Evolutionary conservation across 2,888 invertebrate genomes (phyloP).

Genomic region (Cecidostiba fungosa): DNA sequence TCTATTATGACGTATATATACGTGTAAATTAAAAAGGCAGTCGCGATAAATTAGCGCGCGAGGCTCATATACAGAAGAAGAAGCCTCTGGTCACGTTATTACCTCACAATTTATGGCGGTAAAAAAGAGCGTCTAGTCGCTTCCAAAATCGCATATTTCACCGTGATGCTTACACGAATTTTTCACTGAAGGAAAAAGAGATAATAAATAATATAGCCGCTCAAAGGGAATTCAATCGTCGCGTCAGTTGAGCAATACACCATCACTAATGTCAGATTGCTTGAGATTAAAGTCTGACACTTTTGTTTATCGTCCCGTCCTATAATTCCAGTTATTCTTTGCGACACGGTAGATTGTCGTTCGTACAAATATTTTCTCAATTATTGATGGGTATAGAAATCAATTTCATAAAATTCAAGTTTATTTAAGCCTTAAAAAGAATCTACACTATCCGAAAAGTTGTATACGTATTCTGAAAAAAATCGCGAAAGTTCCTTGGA

Average conservation of each 20-base stretch:
- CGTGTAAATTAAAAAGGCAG: constrained; percentile 20
- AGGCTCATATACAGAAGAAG: not conserved
- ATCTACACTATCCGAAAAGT: too few relatives aligned
- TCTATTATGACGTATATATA: not conserved
- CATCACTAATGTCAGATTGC: not conserved
- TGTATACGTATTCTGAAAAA: not conserved
- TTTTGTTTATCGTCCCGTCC: not conserved
- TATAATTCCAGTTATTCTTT: not conserved
- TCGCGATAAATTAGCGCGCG: constrained; percentile 19
- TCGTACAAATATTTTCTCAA: too few relatives aligned
- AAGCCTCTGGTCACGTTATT: constrained; percentile 8
- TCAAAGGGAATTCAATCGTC: not conserved
- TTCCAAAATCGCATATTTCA: constrained; percentile 10
- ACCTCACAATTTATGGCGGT: not conserved
- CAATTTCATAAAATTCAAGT: too few relatives aligned
- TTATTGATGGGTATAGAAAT: too few relatives aligned
- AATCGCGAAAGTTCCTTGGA: not conserved
- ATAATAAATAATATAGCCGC: not conserved
- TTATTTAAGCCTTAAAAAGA: too few relatives aligned
- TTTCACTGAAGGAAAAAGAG: not conserved
- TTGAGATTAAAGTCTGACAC: not conserved
- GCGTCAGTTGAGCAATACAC: not conserved
- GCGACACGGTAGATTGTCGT: too few relatives aligned
- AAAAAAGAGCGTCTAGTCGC: not conserved
- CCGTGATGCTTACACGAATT: not conserved